A percentile compares a stretch with the other conserved stretches of the same genome.
Evolutionary conservation across 23 tunicate genomes (phyloP).

Genomic region (Aplidium turbinatum): DNA sequence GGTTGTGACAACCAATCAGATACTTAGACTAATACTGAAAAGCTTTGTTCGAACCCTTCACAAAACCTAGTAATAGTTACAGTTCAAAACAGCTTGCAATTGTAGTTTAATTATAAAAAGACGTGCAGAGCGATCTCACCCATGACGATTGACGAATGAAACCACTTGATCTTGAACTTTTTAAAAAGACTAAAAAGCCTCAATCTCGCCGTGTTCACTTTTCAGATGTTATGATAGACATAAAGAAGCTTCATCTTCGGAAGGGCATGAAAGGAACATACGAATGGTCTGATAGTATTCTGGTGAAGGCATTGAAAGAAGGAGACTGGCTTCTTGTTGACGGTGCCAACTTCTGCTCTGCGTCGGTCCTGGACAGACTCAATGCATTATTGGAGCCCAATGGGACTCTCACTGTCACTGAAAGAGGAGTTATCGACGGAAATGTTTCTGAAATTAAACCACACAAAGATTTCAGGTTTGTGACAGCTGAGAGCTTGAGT

Average conservation of each 20-base stretch:
- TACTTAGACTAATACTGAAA: too few relatives aligned
- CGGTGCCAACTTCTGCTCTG: constrained; percentile 84
- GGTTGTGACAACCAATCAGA: too few relatives aligned
- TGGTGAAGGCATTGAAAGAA: constrained; percentile 59
- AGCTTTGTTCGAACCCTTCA: too few relatives aligned
- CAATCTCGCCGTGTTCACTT: too few relatives aligned
- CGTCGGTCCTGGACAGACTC: constrained; percentile 91
- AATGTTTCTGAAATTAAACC: constrained; percentile 57
- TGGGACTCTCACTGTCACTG: constrained; percentile 77
- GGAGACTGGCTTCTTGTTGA: constrained; percentile 97
- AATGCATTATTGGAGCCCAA: constrained; percentile 84
- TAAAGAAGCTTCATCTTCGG: neutral
- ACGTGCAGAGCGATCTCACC: too few relatives aligned
- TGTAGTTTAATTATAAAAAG: too few relatives aligned
- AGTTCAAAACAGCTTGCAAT: too few relatives aligned
- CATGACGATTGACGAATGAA: too few relatives aligned
- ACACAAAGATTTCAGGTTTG: constrained; percentile 86
- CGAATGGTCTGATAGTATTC: constrained; percentile 84
- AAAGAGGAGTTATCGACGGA: constrained; percentile 88
- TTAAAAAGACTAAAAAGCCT: too few relatives aligned
- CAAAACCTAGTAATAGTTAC: too few relatives aligned
- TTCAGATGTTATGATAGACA: neutral
- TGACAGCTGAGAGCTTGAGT: too few relatives aligned
- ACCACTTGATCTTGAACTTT: too few relatives aligned
- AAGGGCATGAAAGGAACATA: constrained; percentile 39